Conservation (phyloP, 2,888 invertebrate genomes). For the Sphinx pinastri region DNA sequence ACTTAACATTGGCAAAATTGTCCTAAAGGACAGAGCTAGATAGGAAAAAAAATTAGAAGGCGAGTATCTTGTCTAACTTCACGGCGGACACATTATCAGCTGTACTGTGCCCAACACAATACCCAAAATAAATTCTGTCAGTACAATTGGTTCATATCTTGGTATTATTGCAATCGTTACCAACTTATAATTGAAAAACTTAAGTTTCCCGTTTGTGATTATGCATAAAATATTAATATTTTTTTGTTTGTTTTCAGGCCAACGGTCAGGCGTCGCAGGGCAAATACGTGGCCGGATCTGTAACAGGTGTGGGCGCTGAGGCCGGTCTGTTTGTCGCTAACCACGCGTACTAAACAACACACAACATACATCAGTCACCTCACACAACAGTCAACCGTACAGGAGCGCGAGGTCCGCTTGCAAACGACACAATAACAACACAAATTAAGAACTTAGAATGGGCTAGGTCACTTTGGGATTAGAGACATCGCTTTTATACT, state of each 20-base stretch:
- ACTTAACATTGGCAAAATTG: no score
- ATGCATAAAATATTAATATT: background rate
- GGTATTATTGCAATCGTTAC: no score
- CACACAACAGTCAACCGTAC: constrained; percentile 12
- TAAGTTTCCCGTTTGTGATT: background rate
- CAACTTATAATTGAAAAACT: no score
- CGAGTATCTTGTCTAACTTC: no score
- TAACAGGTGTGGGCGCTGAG: constrained; percentile 93
- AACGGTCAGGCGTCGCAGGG: constrained; percentile 96
- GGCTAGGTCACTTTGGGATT: constrained; percentile 9
- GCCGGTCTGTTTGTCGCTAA: constrained; percentile 96
- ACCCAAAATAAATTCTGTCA: no score
- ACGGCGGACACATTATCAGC: no score
- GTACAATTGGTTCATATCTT: no score
- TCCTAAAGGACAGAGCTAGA: no score
- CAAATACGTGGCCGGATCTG: constrained; percentile 95
- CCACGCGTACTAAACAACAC: constrained; percentile 93
- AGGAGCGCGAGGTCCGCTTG: constrained; percentile 21
- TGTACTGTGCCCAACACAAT: no score
- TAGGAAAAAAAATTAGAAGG: no score
- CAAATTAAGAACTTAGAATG: constrained; percentile 15
- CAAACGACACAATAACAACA: constrained; percentile 24
- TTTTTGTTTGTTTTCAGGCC: constrained; percentile 86
- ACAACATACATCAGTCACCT: constrained; percentile 3
- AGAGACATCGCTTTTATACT: constrained; percentile 4